phyloP scores from a whole-genome alignment of 2,113 vertebrate species.

The Spilogale gracilis region DNA sequence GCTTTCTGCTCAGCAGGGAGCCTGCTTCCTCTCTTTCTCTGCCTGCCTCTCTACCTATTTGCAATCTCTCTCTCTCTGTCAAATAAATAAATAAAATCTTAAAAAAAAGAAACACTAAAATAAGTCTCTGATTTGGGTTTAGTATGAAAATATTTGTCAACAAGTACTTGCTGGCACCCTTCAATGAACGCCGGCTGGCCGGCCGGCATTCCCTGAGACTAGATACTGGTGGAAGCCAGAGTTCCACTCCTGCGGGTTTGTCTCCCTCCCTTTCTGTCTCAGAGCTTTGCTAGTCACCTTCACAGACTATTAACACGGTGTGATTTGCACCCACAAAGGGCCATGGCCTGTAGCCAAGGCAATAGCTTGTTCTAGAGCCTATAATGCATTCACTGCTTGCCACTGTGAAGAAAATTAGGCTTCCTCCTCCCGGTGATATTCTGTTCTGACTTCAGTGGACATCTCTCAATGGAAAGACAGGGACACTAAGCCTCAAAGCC shows the following conservation, averaged over 20 bases:
- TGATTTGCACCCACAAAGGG: not conserved
- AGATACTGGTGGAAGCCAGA: not conserved
- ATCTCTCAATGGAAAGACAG: not conserved
- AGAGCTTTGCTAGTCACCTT: not conserved
- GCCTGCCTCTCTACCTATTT: no score
- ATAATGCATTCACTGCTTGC: accelerated
- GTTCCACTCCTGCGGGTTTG: not conserved
- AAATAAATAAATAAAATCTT: no score
- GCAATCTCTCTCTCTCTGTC: no score
- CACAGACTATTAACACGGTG: not conserved
- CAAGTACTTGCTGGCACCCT: not conserved
- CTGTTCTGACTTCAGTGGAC: not conserved
- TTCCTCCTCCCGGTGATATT: not conserved
- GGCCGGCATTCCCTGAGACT: not conserved
- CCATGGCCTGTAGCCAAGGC: not conserved
- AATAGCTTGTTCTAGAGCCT: not conserved
- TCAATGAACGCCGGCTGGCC: not conserved
- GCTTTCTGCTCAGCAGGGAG: no score
- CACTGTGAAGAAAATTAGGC: not conserved
- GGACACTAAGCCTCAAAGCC: not conserved
- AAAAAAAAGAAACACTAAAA: not conserved
- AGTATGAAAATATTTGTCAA: not conserved
- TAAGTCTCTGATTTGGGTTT: not conserved
- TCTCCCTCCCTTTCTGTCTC: not conserved
- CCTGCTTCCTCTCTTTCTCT: no score